A percentile compares a stretch with the other conserved stretches of the same genome.
These are phyloP conservation scores for Lepidochrysops patricia DNA, from an alignment of 2,888 invertebrate species.

Conservation along the genomic window DNA sequence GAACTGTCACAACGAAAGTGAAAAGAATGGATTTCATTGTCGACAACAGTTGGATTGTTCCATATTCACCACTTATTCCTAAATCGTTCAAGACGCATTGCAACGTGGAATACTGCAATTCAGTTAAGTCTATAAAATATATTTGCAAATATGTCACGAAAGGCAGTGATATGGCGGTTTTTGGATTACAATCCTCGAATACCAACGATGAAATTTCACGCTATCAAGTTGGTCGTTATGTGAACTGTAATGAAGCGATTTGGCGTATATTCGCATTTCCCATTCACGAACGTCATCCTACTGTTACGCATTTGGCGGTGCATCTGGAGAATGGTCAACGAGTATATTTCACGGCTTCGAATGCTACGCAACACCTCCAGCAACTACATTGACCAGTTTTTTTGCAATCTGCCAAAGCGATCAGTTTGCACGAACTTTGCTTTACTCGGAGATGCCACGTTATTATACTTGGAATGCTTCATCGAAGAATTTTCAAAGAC, in stretches of 20 bases:
- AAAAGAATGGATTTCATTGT: slow-evolving; percentile 17
- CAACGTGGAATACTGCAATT: slow-evolving; percentile 27
- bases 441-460: slow-evolving; percentile 23
- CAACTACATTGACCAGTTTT: slow-evolving; percentile 25
- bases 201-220: slow-evolving; percentile 22
- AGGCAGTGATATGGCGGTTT: slow-evolving; percentile 22
- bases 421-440: slow-evolving; percentile 22
- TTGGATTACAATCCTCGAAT: slow-evolving; percentile 22
- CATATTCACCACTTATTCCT: slow-evolving; percentile 28
- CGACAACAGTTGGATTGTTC: slow-evolving; percentile 29
- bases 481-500: slow-evolving; percentile 21
- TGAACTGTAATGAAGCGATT: slow-evolving; percentile 24
- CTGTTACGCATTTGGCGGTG: slow-evolving; percentile 29
- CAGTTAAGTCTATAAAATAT: no score
- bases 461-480: slow-evolving; percentile 24
- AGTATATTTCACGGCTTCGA: slow-evolving; percentile 20
- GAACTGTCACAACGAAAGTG: slow-evolving; percentile 22
- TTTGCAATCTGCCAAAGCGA: slow-evolving; percentile 23
- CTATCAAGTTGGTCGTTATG: slow-evolving; percentile 26
- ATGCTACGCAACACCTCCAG: slow-evolving; percentile 20
- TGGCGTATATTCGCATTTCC: slow-evolving; percentile 24
- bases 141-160: slow-evolving; percentile 26
- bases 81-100: slow-evolving; percentile 28
- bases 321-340: slow-evolving; percentile 24
- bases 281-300: slow-evolving; percentile 31